Base-by-base conservation (phyloP, 2,888 invertebrate species). In the Drosophila subsilvestris region DNA sequence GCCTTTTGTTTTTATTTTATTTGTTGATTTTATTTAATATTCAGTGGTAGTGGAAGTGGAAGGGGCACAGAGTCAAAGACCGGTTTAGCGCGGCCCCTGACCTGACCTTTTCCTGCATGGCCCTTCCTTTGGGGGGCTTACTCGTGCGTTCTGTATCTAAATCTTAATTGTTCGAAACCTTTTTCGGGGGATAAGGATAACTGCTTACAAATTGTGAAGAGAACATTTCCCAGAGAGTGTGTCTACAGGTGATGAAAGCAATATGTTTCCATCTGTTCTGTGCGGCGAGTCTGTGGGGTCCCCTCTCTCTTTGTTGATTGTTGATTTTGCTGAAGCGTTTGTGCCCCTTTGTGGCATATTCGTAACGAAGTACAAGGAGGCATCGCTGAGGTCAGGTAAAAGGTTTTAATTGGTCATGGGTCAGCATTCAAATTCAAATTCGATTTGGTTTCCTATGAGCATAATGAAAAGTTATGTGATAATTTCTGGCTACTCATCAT, bases 401-500 rank as follows among this genome's bases (percentile, higher is more conserved):
- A 76, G 66, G 76, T 80, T 74, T 66, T 59, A 83, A 78, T 83
- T 80, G 84, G 84, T 80, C 77, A 79, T 75, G 79, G 63, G 47
- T 80, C 50, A 43, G 58, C 60, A 70, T 25, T 32, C 32, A 1
- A 32, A 32, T 32, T 32, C 32, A 3, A 4, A 32, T 32, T 32
- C 32, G 32, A 12, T 27, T 56, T 25, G 37, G 62, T 17, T 48
- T 61, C 25, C 27, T 76, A 54, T 71, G 63, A 25, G 51, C 47
- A 32, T 75, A 79, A 82, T 73, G 63, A 79, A 74, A 74, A 73
- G 57, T 79, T 75, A 71, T 82, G 75, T 74, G 63, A 81, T 81
- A 29, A 57, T 80, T 81, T 82, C 70, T 76, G 79, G 77, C 79
- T 76, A 85, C 74, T 85, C 75, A 81, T 82, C 78, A 62, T 69